Base-by-base conservation (phyloP, 2,888 invertebrate species). In the Clostera curtula region DNA sequence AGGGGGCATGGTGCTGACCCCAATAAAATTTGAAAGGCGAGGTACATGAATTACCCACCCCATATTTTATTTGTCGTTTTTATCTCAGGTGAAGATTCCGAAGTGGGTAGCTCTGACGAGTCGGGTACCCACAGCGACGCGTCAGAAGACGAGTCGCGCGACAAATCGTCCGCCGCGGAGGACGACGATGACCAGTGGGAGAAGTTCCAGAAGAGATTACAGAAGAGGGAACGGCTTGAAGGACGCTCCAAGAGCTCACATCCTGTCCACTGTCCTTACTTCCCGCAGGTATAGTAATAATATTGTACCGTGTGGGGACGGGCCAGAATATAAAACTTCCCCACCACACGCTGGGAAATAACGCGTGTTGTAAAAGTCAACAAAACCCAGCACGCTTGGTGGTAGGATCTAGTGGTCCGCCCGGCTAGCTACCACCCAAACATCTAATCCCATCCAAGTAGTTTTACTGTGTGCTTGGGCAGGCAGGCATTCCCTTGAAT, bases 231-330 rank as follows among this genome's bases (percentile, higher is more conserved):
- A 60, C 91, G 95, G 44, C 82, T 98, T 19, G 98, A 98, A 71
- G 95, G 97, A 4, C 93, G 95, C 59, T 96, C 96, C 23, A 96
- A 96, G 77, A 87, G 92, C 49, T 98, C 98, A 7, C 98, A 98
- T 68, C 87, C 92, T n/a, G 98, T 99, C 12, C 99, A 99, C 72
- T 95, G 96, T 77, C 99, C 99, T 0, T 91, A 91, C 70, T 99
- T 93, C 74, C 97, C 99, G 3, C 92, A 92, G 69, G 91, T 92
- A 60, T 62, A 75, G 55, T 6, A 13, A 26, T 21, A 10, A 17
- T 15, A 10, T 25, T 33, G 16, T 8, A 13, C 4, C 8, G 12
- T 12, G 8, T 21, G 7, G 5, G 17, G 5, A 17, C 1, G 17
- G 17, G 17, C 17, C n/a, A n/a, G n/a, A n/a, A n/a, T n/a, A n/a